Percentiles rank a stretch among this genome's conserved stretches.
Conservation (phyloP, 2,797 vertebrate genomes). For the Poeciliopsis turneri region DNA sequence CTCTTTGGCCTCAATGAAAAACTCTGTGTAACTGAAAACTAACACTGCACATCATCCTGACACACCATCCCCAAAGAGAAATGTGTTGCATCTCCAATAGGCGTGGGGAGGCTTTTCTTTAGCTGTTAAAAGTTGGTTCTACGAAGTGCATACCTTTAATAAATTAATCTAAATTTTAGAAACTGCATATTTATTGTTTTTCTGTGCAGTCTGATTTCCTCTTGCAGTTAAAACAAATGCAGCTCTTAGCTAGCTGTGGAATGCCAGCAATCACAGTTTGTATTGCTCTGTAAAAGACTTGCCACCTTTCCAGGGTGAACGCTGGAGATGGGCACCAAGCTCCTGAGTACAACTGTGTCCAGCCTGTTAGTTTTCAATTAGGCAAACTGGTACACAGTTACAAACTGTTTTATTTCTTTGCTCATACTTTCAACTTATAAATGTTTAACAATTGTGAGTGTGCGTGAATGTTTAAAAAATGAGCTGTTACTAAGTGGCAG, state of each 20-base stretch:
- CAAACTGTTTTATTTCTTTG: not conserved
- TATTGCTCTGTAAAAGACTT: not conserved
- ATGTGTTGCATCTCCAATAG: not conserved
- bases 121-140: not conserved
- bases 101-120: not conserved
- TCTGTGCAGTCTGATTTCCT: not conserved
- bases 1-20: not conserved
- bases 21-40: not conserved
- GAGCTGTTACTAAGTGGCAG: not conserved
- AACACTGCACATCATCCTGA: not conserved
- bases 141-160: not conserved
- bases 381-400: not conserved
- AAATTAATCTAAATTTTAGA: not conserved
- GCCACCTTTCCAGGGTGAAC: not conserved
- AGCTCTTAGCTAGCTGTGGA: not conserved
- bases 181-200: not conserved
- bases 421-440: not conserved
- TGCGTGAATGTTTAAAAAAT: not conserved
- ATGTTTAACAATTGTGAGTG: not conserved
- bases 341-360: not conserved
- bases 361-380: not conserved
- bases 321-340: not conserved
- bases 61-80: not conserved
- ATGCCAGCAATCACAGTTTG: not conserved
- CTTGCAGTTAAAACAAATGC: not conserved